Evolutionary conservation across 2,888 invertebrate species (phyloP).

Genomic region (Neocrepidodera transversa): DNA sequence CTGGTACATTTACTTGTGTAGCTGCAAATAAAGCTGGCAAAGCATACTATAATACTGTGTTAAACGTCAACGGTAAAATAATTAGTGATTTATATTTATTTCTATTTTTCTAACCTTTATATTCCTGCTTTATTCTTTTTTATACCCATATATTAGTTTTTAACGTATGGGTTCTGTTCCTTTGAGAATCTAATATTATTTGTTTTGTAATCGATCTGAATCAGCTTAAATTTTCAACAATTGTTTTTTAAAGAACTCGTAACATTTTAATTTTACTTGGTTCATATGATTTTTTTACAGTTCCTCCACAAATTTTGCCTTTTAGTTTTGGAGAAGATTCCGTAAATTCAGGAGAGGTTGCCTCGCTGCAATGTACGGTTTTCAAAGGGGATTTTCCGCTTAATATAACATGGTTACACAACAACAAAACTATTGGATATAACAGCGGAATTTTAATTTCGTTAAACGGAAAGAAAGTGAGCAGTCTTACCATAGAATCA

Average conservation of each 20-base stretch:
- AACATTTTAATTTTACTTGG: too few species aligned
- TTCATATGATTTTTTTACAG: conserved; percentile 25
- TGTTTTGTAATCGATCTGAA: too few species aligned
- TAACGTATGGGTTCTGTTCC: too few species aligned
- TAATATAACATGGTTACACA: conserved; percentile 69
- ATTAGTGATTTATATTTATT: conserved; percentile 28
- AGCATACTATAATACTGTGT: conserved; percentile 67
- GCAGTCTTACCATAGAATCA: conserved; percentile 68
- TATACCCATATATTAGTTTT: too few species aligned
- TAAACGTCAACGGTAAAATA: conserved; percentile 71
- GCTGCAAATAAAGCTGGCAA: conserved; percentile 73
- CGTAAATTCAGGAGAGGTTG: conserved; percentile 74
- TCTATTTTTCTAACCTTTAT: background rate
- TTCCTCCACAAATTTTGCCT: conserved; percentile 63
- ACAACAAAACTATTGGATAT: conserved; percentile 57
- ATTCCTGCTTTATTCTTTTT: too few species aligned
- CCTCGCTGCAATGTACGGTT: conserved; percentile 72
- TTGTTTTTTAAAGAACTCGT: too few species aligned
- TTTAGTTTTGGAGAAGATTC: conserved; percentile 66
- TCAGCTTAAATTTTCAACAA: too few species aligned
- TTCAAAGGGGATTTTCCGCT: conserved; percentile 76
- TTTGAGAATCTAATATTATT: too few species aligned
- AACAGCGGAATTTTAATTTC: conserved; percentile 55
- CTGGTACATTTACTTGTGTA: conserved; percentile 77
- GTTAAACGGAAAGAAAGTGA: conserved; percentile 62